A percentile compares a stretch with the other conserved stretches of the same genome.
Conservation (phyloP, 2,797 vertebrate genomes). For the Rhyacichthys aspro region DNA sequence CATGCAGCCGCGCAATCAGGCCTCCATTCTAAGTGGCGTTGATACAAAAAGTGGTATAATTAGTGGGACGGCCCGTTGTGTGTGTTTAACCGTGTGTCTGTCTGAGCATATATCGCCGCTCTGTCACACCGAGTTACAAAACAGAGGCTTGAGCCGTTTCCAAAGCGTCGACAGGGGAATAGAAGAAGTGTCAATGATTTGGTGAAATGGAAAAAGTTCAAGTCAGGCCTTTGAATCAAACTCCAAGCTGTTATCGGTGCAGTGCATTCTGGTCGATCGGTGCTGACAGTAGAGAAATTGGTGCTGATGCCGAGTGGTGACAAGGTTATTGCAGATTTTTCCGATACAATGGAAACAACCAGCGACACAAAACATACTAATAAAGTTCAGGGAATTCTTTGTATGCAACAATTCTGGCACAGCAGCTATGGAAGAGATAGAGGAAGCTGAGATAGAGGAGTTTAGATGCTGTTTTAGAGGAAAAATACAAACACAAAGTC, state of each 20-base stretch:
- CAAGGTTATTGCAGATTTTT: conserved; percentile 8
- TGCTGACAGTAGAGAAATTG: conserved; percentile 51
- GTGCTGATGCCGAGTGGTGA: conserved; percentile 4
- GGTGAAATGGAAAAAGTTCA: neutral
- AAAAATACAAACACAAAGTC: no score
- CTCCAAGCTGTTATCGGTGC: neutral
- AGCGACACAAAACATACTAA: no score
- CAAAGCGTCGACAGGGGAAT: neutral
- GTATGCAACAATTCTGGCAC: no score
- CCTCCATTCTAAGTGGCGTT: conserved; percentile 21
- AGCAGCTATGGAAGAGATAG: no score
- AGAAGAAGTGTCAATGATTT: conserved; percentile 5
- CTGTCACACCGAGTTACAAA: neutral
- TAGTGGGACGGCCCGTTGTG: conserved; percentile 38
- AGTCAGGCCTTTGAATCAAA: neutral
- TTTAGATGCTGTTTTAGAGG: no score
- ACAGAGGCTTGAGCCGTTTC: neutral
- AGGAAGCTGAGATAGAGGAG: no score
- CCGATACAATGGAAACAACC: conserved; percentile 21
- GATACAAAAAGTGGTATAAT: conserved; percentile 41
- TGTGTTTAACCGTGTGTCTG: conserved; percentile 23
- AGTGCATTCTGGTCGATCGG: conserved; percentile 33
- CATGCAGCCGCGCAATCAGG: conserved; percentile 53
- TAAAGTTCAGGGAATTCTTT: no score
- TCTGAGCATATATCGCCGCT: conserved; percentile 6